Base-by-base conservation (phyloP, 1,140 invertebrate species). In the Adelges cooleyi region DNA sequence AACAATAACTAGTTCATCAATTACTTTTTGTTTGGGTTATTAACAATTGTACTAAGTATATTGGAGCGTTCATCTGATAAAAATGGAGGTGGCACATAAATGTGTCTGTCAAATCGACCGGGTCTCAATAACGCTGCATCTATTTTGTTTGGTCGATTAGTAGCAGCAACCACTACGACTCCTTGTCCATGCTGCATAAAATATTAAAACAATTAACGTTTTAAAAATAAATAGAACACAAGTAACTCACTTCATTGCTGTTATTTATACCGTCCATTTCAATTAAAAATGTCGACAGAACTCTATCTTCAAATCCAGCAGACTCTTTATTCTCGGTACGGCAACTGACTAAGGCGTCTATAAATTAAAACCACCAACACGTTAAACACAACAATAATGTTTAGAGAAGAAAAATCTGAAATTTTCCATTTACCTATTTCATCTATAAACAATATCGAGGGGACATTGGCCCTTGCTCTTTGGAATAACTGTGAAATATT, bases 81-180 rank as follows among this genome's bases (percentile, higher is more conserved):
- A 71, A 87, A 80, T 5, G 89, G 89, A 2, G 87, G 78, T 1
- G 85, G 84, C 0, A 91, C 85, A 73, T 87, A 85, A 51, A 90
- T 80, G 15, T 87, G 74, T 66, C 83, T 78, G 70, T 90, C 87
- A 67, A 91, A 79, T 51, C 89, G 75, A 0, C 88, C 88, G 1
- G 87, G 87, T 54, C 88, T 74, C 23, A 90, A 71, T 10, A 92
- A 73, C 0, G 89, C 89, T 69, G 82, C 75, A 70, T 92, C 89
- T 68, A 92, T 81, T 72, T 84, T 82, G 69, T 90, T 85, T 0
- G 87, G 87, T 51, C 87, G 79, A 74, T 89, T 89, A 18, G 86
- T 89, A 10, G 86, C 86, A 9, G 80, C 86, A 18, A 89, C 77
- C n/a, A 88, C 79, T 1, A 85, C 75, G 2, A 89, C 83, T 25